These are phyloP conservation scores for Thermophis baileyi DNA, from an alignment of 2,113 vertebrate genomes.

Conservation along the genomic window DNA sequence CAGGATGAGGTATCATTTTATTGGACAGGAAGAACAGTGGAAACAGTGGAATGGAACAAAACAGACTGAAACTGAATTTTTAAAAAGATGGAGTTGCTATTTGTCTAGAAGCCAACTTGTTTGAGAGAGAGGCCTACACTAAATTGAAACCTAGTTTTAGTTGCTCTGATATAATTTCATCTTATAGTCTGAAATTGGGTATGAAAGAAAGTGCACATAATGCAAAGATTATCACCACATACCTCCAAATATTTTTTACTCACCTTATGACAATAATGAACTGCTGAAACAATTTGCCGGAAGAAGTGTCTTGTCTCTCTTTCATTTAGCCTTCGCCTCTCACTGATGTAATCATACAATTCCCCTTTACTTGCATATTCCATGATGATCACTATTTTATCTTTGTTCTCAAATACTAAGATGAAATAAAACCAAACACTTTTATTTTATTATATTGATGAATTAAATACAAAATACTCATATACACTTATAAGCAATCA, in stretches of 20 bases:
- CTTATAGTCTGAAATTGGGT: not conserved
- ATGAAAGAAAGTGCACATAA: slow-evolving; percentile 18
- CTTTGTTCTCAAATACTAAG: slow-evolving; percentile 97
- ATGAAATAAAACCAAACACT: slow-evolving; percentile 5
- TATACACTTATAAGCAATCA: not conserved
- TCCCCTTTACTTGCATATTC: slow-evolving; percentile 92
- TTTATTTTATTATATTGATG: slow-evolving; percentile 2
- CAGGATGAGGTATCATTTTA: not conserved
- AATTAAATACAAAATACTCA: slow-evolving; percentile 4
- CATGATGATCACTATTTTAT: slow-evolving; percentile 99
- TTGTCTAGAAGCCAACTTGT: not conserved
- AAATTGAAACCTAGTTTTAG: not conserved
- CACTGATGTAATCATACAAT: slow-evolving; percentile 96
- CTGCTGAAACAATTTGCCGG: slow-evolving; percentile 94
- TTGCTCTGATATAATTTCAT: slow-evolving; percentile 18
- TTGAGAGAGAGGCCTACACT: not conserved
- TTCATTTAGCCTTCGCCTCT: slow-evolving; percentile 86
- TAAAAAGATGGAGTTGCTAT: not conserved
- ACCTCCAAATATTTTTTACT: not conserved
- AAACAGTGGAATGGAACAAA: not conserved
- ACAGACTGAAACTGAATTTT: not conserved
- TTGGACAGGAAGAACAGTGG: not conserved
- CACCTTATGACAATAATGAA: slow-evolving; percentile 98
- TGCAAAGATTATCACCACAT: not conserved
- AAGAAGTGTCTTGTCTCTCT: slow-evolving; percentile 95